Evolutionary conservation across 2,113 vertebrate species (phyloP).

Genomic region (Mesoclemmys tuberculata): DNA sequence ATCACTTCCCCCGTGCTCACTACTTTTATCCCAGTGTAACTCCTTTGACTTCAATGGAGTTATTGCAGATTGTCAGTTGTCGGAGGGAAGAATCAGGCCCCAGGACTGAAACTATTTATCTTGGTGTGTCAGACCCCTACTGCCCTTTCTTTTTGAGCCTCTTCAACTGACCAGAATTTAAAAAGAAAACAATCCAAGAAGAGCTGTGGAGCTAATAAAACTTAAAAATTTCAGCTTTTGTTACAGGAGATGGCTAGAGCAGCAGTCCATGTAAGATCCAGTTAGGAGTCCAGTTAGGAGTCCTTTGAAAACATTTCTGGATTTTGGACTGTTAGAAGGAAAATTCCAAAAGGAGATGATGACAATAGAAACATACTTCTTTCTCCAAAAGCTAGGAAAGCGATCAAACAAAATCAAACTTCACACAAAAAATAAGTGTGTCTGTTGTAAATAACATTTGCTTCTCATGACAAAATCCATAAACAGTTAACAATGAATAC

Average conservation of each 20-base stretch:
- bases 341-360: not conserved
- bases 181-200: not conserved
- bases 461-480: not conserved
- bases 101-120: not conserved
- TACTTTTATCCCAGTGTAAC: not conserved
- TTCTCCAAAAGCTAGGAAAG: not conserved
- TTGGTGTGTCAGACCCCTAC: not conserved
- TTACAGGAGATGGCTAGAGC: not conserved
- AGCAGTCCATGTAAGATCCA: not conserved
- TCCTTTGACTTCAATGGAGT: not conserved
- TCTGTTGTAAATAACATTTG: not conserved
- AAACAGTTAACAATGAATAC: not conserved
- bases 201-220: not conserved
- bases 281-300: not conserved
- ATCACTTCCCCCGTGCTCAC: not conserved
- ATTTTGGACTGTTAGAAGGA: not conserved
- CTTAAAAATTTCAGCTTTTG: not conserved
- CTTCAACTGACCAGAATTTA: not conserved
- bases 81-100: not conserved
- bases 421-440: accelerated
- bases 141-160: not conserved
- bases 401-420: not conserved
- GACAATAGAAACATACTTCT: not conserved
- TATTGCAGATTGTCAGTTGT: not conserved
- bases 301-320: not conserved